Percentiles rank a stretch among this genome's conserved stretches.
These are phyloP conservation scores for Conopomorpha cramerella DNA, from an alignment of 1,140 invertebrate genomes.

Conservation along the genomic window DNA sequence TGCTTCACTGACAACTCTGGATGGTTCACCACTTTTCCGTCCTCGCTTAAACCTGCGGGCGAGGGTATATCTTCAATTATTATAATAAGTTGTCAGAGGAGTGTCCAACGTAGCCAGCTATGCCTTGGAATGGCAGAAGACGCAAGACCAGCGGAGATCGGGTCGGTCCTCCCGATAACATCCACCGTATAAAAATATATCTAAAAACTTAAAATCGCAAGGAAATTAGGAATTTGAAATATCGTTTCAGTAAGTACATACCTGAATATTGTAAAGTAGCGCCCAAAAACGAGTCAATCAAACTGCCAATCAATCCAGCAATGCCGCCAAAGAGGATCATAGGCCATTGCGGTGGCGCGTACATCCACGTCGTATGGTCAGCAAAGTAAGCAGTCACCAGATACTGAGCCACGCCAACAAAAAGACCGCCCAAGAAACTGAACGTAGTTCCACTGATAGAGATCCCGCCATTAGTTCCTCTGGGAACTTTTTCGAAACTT, in stretches of 20 bases:
- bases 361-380: conserved; percentile 61
- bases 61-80: no score
- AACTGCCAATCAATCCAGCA: conserved; percentile 78
- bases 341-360: conserved; percentile 81
- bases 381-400: conserved; percentile 68
- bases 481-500: conserved; percentile 73
- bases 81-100: no score
- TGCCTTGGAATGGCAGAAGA: no score
- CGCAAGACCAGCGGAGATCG: no score
- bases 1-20: conserved; percentile 74
- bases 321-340: conserved; percentile 72
- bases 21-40: conserved; percentile 74
- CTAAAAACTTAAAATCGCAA: no score
- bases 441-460: conserved; percentile 72
- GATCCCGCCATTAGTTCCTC: conserved; percentile 85
- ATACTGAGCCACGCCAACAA: conserved; percentile 78
- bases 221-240: no score
- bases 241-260: no score
- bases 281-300: conserved; percentile 84
- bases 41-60: conserved; percentile 72
- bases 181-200: conserved; percentile 6
- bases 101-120: no score
- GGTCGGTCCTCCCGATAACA: no score
- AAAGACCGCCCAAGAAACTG: conserved; percentile 75
- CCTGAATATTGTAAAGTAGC: conserved; percentile 87